Conservation (phyloP, 2,888 invertebrate genomes). For the Orchesellides sinensis region DNA sequence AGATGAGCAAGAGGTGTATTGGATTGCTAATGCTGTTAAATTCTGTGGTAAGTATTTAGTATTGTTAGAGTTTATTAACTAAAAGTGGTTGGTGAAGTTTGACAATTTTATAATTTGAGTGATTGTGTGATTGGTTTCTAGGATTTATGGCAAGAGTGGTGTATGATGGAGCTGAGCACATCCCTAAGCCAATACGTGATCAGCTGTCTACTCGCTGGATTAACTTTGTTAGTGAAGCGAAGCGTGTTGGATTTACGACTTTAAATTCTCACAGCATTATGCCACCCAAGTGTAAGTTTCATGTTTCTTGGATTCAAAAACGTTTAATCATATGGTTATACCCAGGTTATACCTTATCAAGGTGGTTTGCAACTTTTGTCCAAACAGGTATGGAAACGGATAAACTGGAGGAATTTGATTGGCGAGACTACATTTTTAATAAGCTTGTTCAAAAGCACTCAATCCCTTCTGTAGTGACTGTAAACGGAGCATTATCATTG, state of each 20-base stretch:
- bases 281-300: constrained; percentile 48
- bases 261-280: constrained; percentile 42
- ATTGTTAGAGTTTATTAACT: not conserved
- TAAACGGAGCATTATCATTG: constrained; percentile 50
- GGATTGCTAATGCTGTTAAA: constrained; percentile 60
- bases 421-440: constrained; percentile 79
- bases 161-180: constrained; percentile 58
- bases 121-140: not conserved
- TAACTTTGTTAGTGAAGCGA: constrained; percentile 47
- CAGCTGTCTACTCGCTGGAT: constrained; percentile 46
- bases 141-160: constrained; percentile 62
- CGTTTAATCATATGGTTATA: not conserved
- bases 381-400: constrained; percentile 75
- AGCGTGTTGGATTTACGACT: constrained; percentile 48
- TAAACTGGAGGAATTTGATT: constrained; percentile 76
- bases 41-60: constrained; percentile 53
- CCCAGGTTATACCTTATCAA: not conserved
- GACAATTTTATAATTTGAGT: not conserved
- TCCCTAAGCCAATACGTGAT: constrained; percentile 36
- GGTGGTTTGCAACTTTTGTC: not conserved
- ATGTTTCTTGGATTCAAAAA: not conserved
- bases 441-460: constrained; percentile 79
- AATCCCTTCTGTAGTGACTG: constrained; percentile 78
- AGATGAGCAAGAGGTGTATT: constrained; percentile 41
- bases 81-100: no score